Conservation (phyloP, 2,113 vertebrate species). For the Dasyornis broadbenti region DNA sequence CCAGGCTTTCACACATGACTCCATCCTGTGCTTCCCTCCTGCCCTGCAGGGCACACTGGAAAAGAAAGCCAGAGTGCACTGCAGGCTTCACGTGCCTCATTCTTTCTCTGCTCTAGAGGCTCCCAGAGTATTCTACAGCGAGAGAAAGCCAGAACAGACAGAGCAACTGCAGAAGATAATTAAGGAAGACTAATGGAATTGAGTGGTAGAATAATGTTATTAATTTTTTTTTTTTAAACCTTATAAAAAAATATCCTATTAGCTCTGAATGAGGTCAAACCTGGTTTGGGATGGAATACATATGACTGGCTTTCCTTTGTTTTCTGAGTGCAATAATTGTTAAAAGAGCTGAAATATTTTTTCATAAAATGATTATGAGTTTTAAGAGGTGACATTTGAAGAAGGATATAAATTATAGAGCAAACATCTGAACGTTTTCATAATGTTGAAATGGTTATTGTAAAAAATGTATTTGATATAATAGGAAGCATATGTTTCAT, state of each 20-base stretch:
- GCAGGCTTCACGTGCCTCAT: neutral
- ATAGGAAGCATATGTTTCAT: conserved; percentile 63
- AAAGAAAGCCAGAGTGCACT: neutral
- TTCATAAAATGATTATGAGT: conserved; percentile 55
- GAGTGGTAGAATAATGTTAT: neutral
- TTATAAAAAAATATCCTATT: conserved; percentile 6
- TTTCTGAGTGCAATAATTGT: conserved; percentile 27
- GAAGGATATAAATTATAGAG: conserved; percentile 50
- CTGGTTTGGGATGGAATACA: conserved; percentile 7
- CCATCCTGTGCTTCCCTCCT: neutral
- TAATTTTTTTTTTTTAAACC: neutral
- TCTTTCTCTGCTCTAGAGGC: neutral
- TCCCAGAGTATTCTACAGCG: neutral
- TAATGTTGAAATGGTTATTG: conserved; percentile 56
- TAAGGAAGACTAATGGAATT: conserved; percentile 3
- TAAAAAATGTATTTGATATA: conserved; percentile 58
- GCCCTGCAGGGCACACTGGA: neutral
- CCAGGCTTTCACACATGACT: neutral
- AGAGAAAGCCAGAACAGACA: neutral
- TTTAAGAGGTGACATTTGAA: conserved; percentile 61
- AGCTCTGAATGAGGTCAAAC: conserved; percentile 24
- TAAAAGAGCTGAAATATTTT: conserved; percentile 51
- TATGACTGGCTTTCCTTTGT: conserved; percentile 15
- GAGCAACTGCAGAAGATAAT: neutral
- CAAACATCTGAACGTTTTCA: conserved; percentile 55